Base-by-base conservation (phyloP, 2,797 vertebrate species). In the Pipistrellus pipistrellus region DNA sequence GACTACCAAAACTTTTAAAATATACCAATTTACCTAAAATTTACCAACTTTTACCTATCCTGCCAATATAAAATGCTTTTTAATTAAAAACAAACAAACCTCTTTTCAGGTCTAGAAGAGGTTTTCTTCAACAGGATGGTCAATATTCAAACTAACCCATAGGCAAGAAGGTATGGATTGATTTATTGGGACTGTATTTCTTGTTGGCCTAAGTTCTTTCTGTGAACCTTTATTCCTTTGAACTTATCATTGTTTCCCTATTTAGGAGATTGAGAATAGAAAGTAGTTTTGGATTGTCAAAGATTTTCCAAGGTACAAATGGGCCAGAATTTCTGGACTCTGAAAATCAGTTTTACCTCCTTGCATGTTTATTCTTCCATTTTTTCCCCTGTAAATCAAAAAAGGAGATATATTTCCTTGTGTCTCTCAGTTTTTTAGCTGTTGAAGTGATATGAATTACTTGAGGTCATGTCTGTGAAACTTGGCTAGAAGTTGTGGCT, bases 211-310 rank as follows among this genome's bases (percentile, higher is more conserved):
- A 59, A 91, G 59, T 85, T 82, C 35, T 93, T 88, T 62, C 32
- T 90, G 17, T 71, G 72, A 85, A 81, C 84, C 27, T 69, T 95
- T 90, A 57, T 88, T 93, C 86, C 38, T 95, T 92, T 87, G 75
- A 83, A 38, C 10, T 92, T 75, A 46, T 73, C 51, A 64, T 95
- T 73, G 35, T 76, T 85, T 93, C 41, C 27, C 59, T 89, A 6
- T 69, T 80, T 84, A 73, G 69, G 48, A 41, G 32, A 51, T 92
- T 44, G 68, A 78, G 30, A 27, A 44, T 81, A 73, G 55, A 81
- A 77, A 55, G 30, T 62, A 27, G 15, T 48, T 46, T 77, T 84
- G 69, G 38, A 44, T 85, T 85, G 35, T 75, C 35, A 84, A 46
- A 87, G 23, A 8, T 57, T 85, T 96, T 69, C 30, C 25, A 87